A percentile compares a stretch with the other conserved stretches of the same genome.
phyloP scores from a whole-genome alignment of 2,797 vertebrate genomes.

The Otus scops region DNA sequence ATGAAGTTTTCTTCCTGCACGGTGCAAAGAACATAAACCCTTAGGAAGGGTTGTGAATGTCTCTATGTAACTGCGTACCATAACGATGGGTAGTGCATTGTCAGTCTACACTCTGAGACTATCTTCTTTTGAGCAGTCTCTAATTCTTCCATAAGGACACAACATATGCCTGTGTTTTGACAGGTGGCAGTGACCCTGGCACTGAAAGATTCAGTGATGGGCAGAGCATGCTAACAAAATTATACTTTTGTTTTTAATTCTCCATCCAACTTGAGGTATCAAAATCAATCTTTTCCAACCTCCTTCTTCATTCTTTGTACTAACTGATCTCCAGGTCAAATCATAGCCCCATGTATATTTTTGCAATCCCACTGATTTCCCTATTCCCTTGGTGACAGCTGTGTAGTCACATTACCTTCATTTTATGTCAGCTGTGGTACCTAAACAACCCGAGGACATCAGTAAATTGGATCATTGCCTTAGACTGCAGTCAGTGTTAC shows the following conservation, averaged over 20 bases:
- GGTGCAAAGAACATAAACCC: background rate
- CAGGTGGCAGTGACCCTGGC: background rate
- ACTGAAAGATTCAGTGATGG: background rate
- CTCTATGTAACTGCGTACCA: background rate
- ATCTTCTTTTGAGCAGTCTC: background rate
- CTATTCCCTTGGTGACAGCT: background rate
- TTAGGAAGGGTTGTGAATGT: background rate
- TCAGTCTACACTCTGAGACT: background rate
- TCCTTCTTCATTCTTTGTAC: background rate
- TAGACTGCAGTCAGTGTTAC: background rate
- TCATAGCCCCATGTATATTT: background rate
- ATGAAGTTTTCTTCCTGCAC: background rate
- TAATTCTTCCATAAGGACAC: background rate
- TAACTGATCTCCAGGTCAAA: background rate
- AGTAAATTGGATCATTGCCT: constrained; percentile 21
- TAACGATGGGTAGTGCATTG: background rate
- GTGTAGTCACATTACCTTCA: background rate
- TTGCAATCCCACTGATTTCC: background rate
- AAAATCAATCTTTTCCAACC: background rate
- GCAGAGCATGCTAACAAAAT: background rate
- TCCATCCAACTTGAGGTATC: background rate
- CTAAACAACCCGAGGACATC: background rate
- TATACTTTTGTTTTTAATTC: background rate
- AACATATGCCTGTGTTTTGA: background rate
- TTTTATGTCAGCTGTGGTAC: background rate